Evolutionary conservation across 1,140 invertebrate species (phyloP).

Genomic region (Camponotus pennsylvanicus): DNA sequence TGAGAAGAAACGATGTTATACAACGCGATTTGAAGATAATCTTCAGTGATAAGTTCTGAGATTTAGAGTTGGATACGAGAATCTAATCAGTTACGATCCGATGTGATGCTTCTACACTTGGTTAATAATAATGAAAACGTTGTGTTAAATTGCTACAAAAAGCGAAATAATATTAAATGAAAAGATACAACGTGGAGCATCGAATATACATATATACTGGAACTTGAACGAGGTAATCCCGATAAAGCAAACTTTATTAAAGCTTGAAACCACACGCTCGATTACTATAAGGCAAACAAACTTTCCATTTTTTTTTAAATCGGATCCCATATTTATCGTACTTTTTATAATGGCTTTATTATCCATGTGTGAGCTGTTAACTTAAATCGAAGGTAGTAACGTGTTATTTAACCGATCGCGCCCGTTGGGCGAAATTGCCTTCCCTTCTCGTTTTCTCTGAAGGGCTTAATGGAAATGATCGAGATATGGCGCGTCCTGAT

Average conservation of each 20-base stretch:
- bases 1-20: neutral
- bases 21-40: constrained; percentile 6
- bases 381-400: constrained; percentile 67
- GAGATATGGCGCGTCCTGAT: constrained; percentile 18
- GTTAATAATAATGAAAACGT: neutral
- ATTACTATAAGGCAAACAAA: constrained; percentile 63
- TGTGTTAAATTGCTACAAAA: neutral
- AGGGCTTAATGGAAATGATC: constrained; percentile 59
- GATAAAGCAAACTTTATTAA: constrained; percentile 69
- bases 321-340: neutral
- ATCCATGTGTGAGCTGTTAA: constrained; percentile 22
- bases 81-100: too few relatives aligned
- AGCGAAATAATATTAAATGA: neutral
- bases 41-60: constrained; percentile 5
- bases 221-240: constrained; percentile 41
- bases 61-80: neutral
- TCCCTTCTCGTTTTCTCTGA: constrained; percentile 14
- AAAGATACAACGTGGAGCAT: neutral
- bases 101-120: neutral
- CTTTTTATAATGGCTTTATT: constrained; percentile 73
- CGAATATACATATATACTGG: too few relatives aligned
- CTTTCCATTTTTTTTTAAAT: neutral
- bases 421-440: constrained; percentile 63
- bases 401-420: constrained; percentile 74
- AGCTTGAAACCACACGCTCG: constrained; percentile 15